These are phyloP conservation scores for Hydrophis major DNA, from an alignment of 2,797 vertebrate species.

Conservation along the genomic window DNA sequence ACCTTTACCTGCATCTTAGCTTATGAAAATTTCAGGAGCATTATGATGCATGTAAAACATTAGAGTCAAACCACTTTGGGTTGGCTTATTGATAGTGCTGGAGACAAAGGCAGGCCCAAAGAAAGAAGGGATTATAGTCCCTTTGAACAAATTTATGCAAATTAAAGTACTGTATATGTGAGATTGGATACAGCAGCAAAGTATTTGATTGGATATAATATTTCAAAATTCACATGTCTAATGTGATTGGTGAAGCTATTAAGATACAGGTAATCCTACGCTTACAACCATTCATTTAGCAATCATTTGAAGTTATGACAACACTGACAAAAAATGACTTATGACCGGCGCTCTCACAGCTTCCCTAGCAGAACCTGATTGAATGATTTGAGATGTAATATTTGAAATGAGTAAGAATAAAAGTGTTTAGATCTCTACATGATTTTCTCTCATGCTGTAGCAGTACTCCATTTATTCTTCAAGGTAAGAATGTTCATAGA, in stretches of 20 bases:
- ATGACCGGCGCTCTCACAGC: background rate
- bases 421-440: background rate
- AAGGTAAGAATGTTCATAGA: background rate
- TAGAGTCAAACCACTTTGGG: background rate
- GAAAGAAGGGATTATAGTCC: background rate
- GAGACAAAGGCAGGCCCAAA: background rate
- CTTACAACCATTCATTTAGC: background rate
- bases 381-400: background rate
- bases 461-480: background rate
- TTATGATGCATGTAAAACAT: background rate
- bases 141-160: background rate
- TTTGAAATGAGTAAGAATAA: background rate
- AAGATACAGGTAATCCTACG: background rate
- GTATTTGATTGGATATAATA: background rate
- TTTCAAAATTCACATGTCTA: background rate
- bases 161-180: background rate
- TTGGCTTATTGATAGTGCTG: background rate
- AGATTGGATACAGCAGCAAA: background rate
- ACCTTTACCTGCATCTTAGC: background rate
- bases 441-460: background rate
- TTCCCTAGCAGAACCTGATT: accelerated
- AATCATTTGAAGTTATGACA: background rate
- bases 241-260: background rate
- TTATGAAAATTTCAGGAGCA: background rate
- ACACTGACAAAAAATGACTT: background rate